phyloP scores from a whole-genome alignment of 2,888 invertebrate species.

The Ochropleura leucogaster region DNA sequence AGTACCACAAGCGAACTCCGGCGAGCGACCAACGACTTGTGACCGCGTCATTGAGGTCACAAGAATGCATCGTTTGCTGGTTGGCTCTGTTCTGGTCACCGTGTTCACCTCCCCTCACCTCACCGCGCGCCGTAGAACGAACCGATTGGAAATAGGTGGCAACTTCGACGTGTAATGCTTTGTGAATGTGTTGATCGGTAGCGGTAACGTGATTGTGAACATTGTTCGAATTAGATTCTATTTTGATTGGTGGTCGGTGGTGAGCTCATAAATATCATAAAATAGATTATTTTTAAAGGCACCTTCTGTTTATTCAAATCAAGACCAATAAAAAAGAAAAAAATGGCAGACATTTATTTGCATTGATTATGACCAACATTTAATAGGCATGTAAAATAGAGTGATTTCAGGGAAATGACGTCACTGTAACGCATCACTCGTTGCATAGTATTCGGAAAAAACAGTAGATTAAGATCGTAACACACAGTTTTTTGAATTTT shows the following conservation, averaged over 20 bases:
- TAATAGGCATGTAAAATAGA: too few species aligned
- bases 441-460: too few species aligned
- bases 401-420: too few species aligned
- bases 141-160: conserved; percentile 12
- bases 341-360: too few species aligned
- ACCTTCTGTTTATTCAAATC: too few species aligned
- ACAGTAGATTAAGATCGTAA: too few species aligned
- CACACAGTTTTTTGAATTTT: too few species aligned
- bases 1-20: conserved; percentile 3
- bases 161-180: conserved; percentile 1
- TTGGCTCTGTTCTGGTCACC: background rate
- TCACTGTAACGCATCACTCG: too few species aligned
- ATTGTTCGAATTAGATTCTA: background rate
- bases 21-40: conserved; percentile 7
- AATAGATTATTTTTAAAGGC: too few species aligned
- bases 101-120: background rate
- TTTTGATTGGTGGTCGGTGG: background rate
- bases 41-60: conserved; percentile 3
- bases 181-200: conserved; percentile 1
- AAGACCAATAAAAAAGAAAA: too few species aligned
- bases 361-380: too few species aligned
- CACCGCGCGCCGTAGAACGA: background rate
- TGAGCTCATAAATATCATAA: background rate
- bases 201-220: background rate
- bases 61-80: conserved; percentile 40